Percentiles rank a stretch among this genome's conserved stretches.
These are phyloP conservation scores for Globicephala melas DNA, from an alignment of 2,113 vertebrate genomes.

Conservation along the genomic window DNA sequence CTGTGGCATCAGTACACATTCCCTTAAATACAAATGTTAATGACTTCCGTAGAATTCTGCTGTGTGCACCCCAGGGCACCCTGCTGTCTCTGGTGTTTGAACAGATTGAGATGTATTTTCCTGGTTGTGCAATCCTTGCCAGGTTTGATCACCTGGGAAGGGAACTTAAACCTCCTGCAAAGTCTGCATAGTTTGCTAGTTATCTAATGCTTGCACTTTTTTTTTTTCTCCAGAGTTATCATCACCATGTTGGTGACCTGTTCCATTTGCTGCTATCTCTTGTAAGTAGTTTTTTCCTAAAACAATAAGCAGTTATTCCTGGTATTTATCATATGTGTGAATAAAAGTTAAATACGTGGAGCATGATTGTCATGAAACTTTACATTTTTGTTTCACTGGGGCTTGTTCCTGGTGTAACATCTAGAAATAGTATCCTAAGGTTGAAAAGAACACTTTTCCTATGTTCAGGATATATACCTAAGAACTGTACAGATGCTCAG, in stretches of 20 bases:
- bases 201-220: slow-evolving; percentile 7
- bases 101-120: neutral
- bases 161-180: neutral
- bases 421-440: neutral
- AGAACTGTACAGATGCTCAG: neutral
- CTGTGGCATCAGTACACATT: neutral
- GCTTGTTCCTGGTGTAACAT: neutral
- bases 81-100: neutral
- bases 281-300: slow-evolving; percentile 81
- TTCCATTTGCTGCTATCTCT: slow-evolving; percentile 97
- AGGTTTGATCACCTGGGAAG: neutral
- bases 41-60: neutral
- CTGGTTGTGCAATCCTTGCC: neutral
- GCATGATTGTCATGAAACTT: neutral
- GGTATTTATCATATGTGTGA: neutral
- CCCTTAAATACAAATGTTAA: neutral
- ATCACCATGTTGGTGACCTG: slow-evolving; percentile 97
- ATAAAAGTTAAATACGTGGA: neutral
- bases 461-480: neutral
- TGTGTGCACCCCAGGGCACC: rapidly evolving
- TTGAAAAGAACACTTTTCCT: neutral
- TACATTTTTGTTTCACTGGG: neutral
- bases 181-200: neutral
- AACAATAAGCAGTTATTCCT: neutral
- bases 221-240: slow-evolving; percentile 87